phyloP scores from a whole-genome alignment of 2,797 vertebrate species.

The Cyclopterus lumpus region DNA sequence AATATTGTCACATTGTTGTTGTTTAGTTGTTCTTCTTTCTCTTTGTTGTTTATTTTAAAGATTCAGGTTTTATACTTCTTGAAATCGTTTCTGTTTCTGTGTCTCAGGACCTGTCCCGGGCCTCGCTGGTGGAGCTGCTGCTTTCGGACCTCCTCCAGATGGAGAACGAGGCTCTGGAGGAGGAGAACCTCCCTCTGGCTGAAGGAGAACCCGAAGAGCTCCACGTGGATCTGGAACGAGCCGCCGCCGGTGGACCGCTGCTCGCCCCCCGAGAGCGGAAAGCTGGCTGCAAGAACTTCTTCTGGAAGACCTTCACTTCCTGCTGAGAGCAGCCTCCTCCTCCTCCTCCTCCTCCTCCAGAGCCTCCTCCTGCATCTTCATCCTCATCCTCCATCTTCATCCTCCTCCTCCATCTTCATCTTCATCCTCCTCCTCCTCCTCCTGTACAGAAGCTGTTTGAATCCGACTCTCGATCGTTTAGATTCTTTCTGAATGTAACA shows the following conservation, averaged over 20 bases:
- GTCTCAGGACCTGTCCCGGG: slow-evolving; percentile 89
- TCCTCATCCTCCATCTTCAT: too few relatives aligned
- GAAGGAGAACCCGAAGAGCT: slow-evolving; percentile 88
- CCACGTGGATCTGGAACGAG: slow-evolving; percentile 90
- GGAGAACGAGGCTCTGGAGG: slow-evolving; percentile 93
- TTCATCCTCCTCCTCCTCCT: slow-evolving; percentile 37
- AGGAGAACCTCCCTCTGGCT: slow-evolving; percentile 86
- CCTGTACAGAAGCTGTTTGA: slow-evolving; percentile 66
- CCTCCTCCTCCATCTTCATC: slow-evolving; percentile 24
- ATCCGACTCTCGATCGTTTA: slow-evolving; percentile 46
- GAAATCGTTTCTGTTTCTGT: too few relatives aligned
- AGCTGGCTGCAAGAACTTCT: slow-evolving; percentile 99
- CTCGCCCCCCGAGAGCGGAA: slow-evolving; percentile 95
- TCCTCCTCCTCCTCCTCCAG: neutral
- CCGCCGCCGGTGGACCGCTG: slow-evolving; percentile 78
- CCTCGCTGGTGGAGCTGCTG: slow-evolving; percentile 91
- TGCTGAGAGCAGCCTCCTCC: slow-evolving; percentile 83
- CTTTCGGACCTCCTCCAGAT: slow-evolving; percentile 92
- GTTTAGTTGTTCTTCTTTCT: too few relatives aligned
- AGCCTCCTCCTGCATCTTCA: neutral
- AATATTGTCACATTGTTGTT: too few relatives aligned
- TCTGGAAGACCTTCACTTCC: slow-evolving; percentile 99
- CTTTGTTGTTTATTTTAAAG: too few relatives aligned
- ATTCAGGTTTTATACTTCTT: too few relatives aligned
- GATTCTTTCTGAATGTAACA: slow-evolving; percentile 82